Conservation (phyloP, 1,140 invertebrate genomes). For the Liolophura sinensis region DNA sequence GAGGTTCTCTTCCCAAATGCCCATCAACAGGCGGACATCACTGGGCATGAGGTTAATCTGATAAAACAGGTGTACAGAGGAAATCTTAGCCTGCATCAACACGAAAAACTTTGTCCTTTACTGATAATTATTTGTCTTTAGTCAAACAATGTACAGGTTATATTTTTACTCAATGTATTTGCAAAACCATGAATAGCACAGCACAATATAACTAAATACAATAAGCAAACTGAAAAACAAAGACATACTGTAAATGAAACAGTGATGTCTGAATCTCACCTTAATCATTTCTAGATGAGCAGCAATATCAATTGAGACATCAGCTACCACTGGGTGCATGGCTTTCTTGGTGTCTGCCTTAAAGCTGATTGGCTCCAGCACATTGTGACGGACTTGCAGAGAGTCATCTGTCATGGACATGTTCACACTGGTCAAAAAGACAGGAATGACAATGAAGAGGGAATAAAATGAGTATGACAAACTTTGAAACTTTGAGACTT, state of each 20-base stretch:
- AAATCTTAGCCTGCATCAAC: neutral
- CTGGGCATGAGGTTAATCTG: conserved; percentile 39
- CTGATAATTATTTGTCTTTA: neutral
- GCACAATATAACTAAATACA: too few species aligned
- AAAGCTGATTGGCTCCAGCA: conserved; percentile 74
- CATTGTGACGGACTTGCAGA: conserved; percentile 65
- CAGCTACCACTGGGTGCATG: conserved; percentile 58
- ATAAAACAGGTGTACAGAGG: neutral
- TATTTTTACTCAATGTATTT: too few species aligned
- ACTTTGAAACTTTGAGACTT: neutral
- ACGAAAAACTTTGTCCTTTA: neutral
- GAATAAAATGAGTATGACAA: neutral
- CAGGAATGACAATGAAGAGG: neutral
- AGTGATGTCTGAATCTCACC: conserved; percentile 26
- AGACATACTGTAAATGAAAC: too few species aligned
- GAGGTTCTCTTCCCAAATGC: conserved; percentile 55
- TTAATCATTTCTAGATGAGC: conserved; percentile 70
- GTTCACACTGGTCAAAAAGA: conserved; percentile 26
- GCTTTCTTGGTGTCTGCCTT: conserved; percentile 75
- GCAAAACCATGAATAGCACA: too few species aligned
- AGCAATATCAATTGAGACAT: conserved; percentile 67
- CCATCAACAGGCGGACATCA: conserved; percentile 42
- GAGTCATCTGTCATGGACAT: conserved; percentile 59
- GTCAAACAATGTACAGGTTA: neutral
- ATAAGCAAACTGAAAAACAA: too few species aligned